Evolutionary conservation across 2,797 vertebrate species (phyloP).

Genomic region (Pitangus sulphuratus): DNA sequence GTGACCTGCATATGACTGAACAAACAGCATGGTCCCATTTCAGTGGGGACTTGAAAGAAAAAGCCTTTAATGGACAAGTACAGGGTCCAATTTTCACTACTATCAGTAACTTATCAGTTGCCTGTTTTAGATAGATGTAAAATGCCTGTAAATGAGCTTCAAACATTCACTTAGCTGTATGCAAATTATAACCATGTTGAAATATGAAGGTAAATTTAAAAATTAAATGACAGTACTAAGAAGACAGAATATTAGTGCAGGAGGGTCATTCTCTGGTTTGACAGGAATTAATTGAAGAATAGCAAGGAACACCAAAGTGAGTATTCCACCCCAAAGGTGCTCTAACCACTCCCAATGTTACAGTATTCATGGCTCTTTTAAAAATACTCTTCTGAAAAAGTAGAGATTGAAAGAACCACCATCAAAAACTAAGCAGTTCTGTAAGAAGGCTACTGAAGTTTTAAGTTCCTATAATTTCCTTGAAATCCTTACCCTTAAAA

Average conservation of each 20-base stretch:
- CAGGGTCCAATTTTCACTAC: background rate
- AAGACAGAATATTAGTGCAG: background rate
- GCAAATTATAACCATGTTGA: background rate
- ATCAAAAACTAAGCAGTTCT: background rate
- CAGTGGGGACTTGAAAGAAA: background rate
- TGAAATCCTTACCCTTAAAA: background rate
- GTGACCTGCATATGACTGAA: background rate
- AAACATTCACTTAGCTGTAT: background rate
- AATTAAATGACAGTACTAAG: background rate
- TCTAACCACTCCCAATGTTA: background rate
- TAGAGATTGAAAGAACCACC: background rate
- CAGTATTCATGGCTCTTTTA: background rate
- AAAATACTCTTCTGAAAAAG: background rate
- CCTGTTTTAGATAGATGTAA: background rate
- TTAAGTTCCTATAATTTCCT: background rate
- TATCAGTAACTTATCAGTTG: background rate
- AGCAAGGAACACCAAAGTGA: background rate
- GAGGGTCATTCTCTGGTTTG: background rate
- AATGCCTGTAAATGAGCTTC: background rate
- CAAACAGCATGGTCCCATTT: background rate
- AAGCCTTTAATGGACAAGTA: background rate
- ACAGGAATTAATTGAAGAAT: background rate
- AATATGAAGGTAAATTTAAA: background rate
- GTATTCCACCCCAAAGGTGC: background rate
- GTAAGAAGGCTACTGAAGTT: background rate